A percentile compares a stretch with the other conserved stretches of the same genome.
Evolutionary conservation across 1,140 invertebrate species (phyloP).

Genomic region (Drosophila kanapiae): DNA sequence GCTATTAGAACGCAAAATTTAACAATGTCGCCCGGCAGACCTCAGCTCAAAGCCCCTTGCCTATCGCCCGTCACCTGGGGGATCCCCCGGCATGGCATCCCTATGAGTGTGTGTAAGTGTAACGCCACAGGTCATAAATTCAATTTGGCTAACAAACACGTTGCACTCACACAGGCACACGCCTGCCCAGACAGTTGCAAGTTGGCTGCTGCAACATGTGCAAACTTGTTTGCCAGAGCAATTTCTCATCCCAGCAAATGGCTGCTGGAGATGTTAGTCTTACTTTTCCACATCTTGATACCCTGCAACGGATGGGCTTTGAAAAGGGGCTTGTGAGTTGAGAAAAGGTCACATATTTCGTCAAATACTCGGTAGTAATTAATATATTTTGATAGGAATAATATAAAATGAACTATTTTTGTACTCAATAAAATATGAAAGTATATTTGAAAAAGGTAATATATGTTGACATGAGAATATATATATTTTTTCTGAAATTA

Average conservation of each 20-base stretch:
- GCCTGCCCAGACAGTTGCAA: constrained; percentile 43
- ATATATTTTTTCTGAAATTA: too few species aligned
- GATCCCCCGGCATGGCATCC: neutral
- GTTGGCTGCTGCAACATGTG: constrained; percentile 56
- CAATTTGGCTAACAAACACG: constrained; percentile 82
- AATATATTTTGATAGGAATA: too few species aligned
- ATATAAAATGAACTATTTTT: too few species aligned
- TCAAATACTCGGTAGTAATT: neutral
- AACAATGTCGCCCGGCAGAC: constrained; percentile 73
- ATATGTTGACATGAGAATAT: too few species aligned
- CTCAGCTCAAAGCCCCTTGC: constrained; percentile 8
- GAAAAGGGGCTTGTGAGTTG: neutral
- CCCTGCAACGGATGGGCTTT: constrained; percentile 1
- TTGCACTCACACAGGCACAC: constrained; percentile 35
- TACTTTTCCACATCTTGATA: constrained; percentile 37
- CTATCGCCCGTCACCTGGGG: constrained; percentile 14
- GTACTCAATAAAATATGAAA: too few species aligned
- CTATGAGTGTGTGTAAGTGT: constrained; percentile 23
- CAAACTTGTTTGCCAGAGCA: constrained; percentile 56
- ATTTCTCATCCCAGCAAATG: constrained; percentile 65
- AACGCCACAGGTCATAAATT: constrained; percentile 81
- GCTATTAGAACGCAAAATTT: constrained; percentile 74
- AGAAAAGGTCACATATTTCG: neutral
- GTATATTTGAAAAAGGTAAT: too few species aligned
- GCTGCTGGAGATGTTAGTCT: constrained; percentile 45